phyloP scores from a whole-genome alignment of 2,888 invertebrate species.

The Heliconius sara region DNA sequence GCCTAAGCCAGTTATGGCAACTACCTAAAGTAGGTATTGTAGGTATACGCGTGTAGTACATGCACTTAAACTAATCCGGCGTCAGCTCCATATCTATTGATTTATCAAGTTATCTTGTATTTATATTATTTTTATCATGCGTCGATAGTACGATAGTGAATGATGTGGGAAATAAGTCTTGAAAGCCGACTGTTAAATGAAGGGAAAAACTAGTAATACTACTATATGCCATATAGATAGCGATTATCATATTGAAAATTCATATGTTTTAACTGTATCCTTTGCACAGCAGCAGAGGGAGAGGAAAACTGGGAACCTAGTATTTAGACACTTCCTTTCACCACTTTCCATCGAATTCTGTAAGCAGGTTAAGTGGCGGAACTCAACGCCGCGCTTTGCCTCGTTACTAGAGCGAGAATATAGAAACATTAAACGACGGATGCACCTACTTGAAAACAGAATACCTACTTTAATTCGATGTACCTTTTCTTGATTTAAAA shows the following conservation, averaged over 20 bases:
- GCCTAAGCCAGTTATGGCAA: slow-evolving; percentile 26
- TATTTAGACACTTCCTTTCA: no score
- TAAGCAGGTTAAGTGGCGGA: no score
- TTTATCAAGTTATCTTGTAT: slow-evolving; percentile 35
- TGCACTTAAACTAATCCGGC: slow-evolving; percentile 28
- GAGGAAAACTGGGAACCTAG: no score
- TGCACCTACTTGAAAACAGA: no score
- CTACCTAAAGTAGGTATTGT: background rate
- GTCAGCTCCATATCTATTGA: slow-evolving; percentile 32
- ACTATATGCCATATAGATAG: background rate
- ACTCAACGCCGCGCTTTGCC: no score
- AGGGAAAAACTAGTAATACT: background rate
- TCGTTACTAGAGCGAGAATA: no score
- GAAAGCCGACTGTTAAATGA: background rate
- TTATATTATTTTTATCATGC: slow-evolving; percentile 34
- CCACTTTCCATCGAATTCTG: no score
- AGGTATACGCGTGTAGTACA: slow-evolving; percentile 12
- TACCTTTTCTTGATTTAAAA: no score
- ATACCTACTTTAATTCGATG: no score
- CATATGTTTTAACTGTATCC: no score
- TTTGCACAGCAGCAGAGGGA: no score
- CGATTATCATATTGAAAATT: background rate
- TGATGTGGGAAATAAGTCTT: background rate
- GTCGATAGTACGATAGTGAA: slow-evolving; percentile 23
- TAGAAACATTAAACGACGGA: no score